A percentile compares a stretch with the other conserved stretches of the same genome.
Conservation (phyloP, 2,113 vertebrate species). For the Mirza zaza region DNA sequence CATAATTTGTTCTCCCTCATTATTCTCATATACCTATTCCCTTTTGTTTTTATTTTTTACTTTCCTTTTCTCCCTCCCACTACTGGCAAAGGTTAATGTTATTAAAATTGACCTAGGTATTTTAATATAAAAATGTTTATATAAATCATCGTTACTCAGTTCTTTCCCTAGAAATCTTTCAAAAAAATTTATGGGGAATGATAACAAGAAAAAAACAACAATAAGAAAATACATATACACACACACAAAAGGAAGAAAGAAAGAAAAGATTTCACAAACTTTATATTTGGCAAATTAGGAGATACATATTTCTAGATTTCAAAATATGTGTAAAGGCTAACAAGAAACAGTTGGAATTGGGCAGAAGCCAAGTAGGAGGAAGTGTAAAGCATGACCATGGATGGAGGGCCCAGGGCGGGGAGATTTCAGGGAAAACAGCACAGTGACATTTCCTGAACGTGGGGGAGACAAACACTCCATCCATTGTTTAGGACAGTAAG, state of each 20-base stretch:
- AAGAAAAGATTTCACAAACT: not conserved
- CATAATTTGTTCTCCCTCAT: not conserved
- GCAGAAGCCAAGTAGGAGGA: not conserved
- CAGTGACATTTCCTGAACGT: not conserved
- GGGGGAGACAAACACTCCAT: not conserved
- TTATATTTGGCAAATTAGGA: not conserved
- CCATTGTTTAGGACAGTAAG: not conserved
- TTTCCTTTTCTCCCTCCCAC: not conserved
- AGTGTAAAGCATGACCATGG: not conserved
- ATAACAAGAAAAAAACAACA: not conserved
- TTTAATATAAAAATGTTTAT: constrained; percentile 18
- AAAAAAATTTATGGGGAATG: not conserved
- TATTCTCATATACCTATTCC: not conserved
- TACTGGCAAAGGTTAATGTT: not conserved
- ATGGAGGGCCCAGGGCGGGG: not conserved
- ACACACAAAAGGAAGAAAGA: not conserved
- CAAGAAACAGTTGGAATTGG: not conserved
- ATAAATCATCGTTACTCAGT: not conserved
- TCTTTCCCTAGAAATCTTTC: not conserved
- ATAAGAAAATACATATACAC: not conserved
- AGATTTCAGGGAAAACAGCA: not conserved
- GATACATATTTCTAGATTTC: not conserved
- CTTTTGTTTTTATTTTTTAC: not conserved
- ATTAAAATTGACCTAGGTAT: constrained; percentile 4
- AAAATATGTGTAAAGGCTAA: constrained; percentile 1